Evolutionary conservation across 1,140 invertebrate genomes (phyloP).

Genomic region (Ceratina calcarata): DNA sequence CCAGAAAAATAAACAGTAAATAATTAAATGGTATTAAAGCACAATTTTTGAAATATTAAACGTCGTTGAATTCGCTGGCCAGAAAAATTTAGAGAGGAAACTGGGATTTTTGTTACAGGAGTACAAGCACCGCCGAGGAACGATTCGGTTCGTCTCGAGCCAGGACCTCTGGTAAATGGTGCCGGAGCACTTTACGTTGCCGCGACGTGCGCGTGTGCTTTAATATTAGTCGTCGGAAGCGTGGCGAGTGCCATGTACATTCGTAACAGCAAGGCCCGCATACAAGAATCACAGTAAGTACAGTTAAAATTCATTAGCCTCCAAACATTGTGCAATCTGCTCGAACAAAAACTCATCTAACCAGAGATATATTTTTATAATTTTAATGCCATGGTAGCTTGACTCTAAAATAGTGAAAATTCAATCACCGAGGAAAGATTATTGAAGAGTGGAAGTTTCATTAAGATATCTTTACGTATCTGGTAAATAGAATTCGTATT

Average conservation of each 20-base stretch:
- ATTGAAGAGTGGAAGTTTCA: too few relatives aligned
- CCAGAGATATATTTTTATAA: too few relatives aligned
- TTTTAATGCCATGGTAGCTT: too few relatives aligned
- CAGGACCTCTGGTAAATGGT: slow-evolving; percentile 83
- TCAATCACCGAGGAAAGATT: too few relatives aligned
- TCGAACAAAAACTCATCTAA: too few relatives aligned
- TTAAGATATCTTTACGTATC: too few relatives aligned
- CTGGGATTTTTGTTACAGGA: slow-evolving; percentile 72
- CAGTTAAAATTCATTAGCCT: not conserved
- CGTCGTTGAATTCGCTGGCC: too few relatives aligned
- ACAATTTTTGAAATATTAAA: not conserved
- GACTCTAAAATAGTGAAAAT: too few relatives aligned
- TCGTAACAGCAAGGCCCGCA: slow-evolving; percentile 87
- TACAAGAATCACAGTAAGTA: slow-evolving; percentile 89
- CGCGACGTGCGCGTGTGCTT: slow-evolving; percentile 89
- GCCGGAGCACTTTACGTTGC: slow-evolving; percentile 88
- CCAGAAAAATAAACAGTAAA: too few relatives aligned
- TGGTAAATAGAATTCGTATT: too few relatives aligned
- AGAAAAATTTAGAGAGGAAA: not conserved
- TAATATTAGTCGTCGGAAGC: slow-evolving; percentile 87
- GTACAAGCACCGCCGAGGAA: slow-evolving; percentile 82
- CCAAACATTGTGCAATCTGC: too few relatives aligned
- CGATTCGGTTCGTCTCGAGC: slow-evolving; percentile 83
- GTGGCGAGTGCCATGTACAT: slow-evolving; percentile 89
- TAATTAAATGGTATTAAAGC: too few relatives aligned